Evolutionary conservation across 2,113 vertebrate species (phyloP).

Genomic region (Pituophis catenifer): DNA sequence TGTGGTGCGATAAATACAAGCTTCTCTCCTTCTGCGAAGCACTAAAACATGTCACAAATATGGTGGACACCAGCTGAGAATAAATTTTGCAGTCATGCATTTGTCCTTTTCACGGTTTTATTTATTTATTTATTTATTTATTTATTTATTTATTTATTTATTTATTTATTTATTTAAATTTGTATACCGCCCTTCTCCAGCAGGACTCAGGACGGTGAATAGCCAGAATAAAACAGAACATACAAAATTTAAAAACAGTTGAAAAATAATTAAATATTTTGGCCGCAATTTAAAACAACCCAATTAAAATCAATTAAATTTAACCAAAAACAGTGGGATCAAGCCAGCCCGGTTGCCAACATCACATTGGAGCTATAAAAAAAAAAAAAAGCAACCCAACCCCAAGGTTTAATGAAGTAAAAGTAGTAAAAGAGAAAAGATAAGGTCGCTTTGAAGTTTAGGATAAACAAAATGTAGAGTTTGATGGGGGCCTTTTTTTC

Average conservation of each 20-base stretch:
- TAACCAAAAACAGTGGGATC: too few species aligned
- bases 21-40: slow-evolving; percentile 12
- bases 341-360: not conserved
- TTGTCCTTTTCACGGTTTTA: not conserved
- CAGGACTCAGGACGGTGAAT: too few species aligned
- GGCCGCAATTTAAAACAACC: too few species aligned
- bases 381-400: not conserved
- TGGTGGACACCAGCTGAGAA: slow-evolving; percentile 33
- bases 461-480: not conserved
- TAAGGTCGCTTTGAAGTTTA: not conserved
- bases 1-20: slow-evolving; percentile 13
- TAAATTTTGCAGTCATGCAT: slow-evolving; percentile 45
- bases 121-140: too few species aligned
- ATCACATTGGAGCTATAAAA: slow-evolving; percentile 26
- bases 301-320: too few species aligned
- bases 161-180: too few species aligned
- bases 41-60: slow-evolving; percentile 22
- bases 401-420: slow-evolving; percentile 18
- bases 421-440: slow-evolving; percentile 15
- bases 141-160: too few species aligned
- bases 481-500: not conserved
- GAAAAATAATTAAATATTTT: too few species aligned
- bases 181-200: too few species aligned
- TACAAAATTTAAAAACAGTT: too few species aligned
- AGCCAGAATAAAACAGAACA: too few species aligned